These are phyloP conservation scores for Cinclus cinclus DNA, from an alignment of 2,113 vertebrate species.

Conservation along the genomic window DNA sequence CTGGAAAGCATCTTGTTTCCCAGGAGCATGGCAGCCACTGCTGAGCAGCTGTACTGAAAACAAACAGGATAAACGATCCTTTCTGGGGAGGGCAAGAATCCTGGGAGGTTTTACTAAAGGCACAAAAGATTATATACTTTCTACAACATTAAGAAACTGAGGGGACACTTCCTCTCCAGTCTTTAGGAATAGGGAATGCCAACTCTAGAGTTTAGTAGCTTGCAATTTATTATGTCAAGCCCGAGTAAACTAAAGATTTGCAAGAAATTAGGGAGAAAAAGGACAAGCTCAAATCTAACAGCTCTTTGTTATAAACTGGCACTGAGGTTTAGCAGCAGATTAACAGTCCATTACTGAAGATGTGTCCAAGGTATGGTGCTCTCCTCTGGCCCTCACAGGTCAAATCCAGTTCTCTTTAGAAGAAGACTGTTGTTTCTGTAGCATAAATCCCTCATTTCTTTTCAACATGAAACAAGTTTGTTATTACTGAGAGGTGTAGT, in stretches of 20 bases:
- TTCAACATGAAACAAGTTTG: not conserved
- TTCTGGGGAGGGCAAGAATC: not conserved
- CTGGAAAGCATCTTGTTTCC: not conserved
- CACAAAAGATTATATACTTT: not conserved
- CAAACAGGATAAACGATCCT: not conserved
- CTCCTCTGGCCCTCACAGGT: not conserved
- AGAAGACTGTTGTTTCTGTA: not conserved
- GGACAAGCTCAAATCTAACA: not conserved
- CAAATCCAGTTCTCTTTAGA: not conserved
- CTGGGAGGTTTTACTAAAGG: not conserved
- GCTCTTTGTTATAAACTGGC: not conserved
- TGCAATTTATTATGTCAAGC: not conserved
- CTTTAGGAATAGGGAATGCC: not conserved
- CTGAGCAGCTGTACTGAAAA: not conserved
- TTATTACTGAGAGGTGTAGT: not conserved
- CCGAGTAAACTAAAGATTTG: not conserved
- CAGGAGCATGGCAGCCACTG: not conserved
- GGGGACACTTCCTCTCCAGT: not conserved
- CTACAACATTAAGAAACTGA: not conserved
- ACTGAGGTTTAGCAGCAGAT: not conserved
- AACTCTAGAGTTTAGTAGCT: not conserved
- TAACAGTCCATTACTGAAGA: not conserved
- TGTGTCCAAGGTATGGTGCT: not conserved
- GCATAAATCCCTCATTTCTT: not conserved
- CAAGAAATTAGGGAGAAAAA: not conserved